These are phyloP conservation scores for Dolichallabes microphthalmus DNA, from an alignment of 2,113 vertebrate species.

Conservation along the genomic window DNA sequence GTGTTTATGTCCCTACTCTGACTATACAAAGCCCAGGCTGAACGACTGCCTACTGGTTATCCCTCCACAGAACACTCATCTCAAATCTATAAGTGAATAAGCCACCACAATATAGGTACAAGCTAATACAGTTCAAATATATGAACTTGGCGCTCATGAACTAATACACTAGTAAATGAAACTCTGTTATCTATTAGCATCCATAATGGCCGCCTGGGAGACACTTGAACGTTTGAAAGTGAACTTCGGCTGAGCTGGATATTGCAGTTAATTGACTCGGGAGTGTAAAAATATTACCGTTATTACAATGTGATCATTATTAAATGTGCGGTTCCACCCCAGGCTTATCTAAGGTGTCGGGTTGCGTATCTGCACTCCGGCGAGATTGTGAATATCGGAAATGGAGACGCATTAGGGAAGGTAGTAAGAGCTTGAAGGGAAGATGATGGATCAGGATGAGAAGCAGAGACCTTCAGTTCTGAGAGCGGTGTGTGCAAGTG, in stretches of 20 bases:
- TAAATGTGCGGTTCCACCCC: not conserved
- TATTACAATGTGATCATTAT: not conserved
- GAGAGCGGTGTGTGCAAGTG: not conserved
- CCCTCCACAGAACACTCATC: not conserved
- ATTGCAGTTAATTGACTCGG: not conserved
- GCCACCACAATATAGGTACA: not conserved
- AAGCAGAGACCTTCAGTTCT: not conserved
- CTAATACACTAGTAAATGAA: not conserved
- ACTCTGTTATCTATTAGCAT: not conserved
- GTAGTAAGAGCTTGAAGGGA: not conserved
- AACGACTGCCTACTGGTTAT: not conserved
- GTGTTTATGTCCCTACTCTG: not conserved
- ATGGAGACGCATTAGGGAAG: not conserved
- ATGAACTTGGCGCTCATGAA: not conserved
- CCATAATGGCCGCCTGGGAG: not conserved
- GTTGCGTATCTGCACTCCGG: conserved; percentile 1
- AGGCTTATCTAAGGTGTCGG: conserved; percentile 1
- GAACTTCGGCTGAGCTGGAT: not conserved
- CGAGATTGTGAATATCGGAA: conserved; percentile 9
- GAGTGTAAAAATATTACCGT: not conserved
- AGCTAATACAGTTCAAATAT: not conserved
- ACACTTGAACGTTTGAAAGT: not conserved
- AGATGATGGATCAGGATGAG: not conserved
- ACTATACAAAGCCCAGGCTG: not conserved
- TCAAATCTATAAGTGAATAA: not conserved